A percentile compares a stretch with the other conserved stretches of the same genome.
These are phyloP conservation scores for Callospermophilus lateralis DNA, from an alignment of 2,113 vertebrate genomes.

Conservation along the genomic window DNA sequence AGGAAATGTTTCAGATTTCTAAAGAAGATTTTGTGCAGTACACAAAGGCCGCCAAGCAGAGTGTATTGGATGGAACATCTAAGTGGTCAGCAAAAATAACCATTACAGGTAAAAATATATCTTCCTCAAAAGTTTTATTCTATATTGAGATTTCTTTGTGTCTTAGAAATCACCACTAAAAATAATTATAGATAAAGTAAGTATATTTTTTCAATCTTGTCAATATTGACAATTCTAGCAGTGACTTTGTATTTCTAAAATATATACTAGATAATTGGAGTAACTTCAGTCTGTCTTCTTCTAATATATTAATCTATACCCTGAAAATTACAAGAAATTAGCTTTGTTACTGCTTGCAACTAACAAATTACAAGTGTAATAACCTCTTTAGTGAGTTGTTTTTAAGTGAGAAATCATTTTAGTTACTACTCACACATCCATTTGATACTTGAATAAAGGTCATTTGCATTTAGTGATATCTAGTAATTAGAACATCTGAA, in stretches of 20 bases:
- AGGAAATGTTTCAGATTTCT: slow-evolving; percentile 96
- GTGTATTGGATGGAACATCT: slow-evolving; percentile 97
- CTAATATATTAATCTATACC: neutral
- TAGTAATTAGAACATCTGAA: slow-evolving; percentile 16
- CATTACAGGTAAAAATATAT: slow-evolving; percentile 93
- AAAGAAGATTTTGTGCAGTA: slow-evolving; percentile 95
- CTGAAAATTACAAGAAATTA: neutral
- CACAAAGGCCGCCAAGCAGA: slow-evolving; percentile 96
- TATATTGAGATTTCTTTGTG: neutral
- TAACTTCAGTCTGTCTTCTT: neutral
- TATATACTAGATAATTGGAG: neutral
- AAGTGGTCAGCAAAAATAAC: slow-evolving; percentile 99
- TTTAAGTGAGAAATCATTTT: neutral
- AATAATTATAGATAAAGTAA: neutral
- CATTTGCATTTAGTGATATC: neutral
- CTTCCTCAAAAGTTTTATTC: neutral
- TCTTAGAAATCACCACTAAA: neutral
- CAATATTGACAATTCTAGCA: neutral
- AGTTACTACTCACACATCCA: neutral
- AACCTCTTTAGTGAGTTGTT: neutral
- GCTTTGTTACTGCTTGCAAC: neutral
- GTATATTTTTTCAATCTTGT: neutral
- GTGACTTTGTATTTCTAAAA: slow-evolving; percentile 19
- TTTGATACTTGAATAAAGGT: neutral
- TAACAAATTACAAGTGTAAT: neutral